Base-by-base conservation (phyloP, 1,140 invertebrate species). In the Zaprionus vittiger region DNA sequence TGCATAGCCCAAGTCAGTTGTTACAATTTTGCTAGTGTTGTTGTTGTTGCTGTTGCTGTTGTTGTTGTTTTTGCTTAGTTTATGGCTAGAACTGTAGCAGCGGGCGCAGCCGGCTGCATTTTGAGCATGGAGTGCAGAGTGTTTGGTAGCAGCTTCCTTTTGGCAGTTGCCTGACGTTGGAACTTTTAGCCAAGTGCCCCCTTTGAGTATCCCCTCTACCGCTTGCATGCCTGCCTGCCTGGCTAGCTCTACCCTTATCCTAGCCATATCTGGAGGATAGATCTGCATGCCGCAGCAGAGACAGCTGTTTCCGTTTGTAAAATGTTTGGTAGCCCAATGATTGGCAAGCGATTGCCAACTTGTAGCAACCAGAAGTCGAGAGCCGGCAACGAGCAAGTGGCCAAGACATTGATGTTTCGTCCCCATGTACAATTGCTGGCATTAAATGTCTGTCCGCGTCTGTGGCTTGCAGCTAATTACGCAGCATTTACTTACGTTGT, bases 291-390 rank as follows among this genome's bases (percentile, higher is more conserved):
- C 60, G 69, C 41, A 17, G 15, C 55, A 38, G 71, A 78, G 85
- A 90, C 85, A 90, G 85, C 85, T 90, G 85, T 90, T 90, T 90
- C 85, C 85, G 85, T 90, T 90, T 90, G 85, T 85, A 81, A 87
- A 87, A 87, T 87, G 84, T 87, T 87, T 87, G 84, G 81, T 75
- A 64, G 22, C 79, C 55, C 34, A 79, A 79, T 81, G 84, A 89
- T 84, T 87, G 84, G 84, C 84, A 87, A 89, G 74, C 83, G 84
- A 83, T 86, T 86, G 73, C 83, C 72, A 73, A 67, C 20, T 63
- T 15, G 6, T 12, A 44, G 38, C 26, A 34, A 34, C 9, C 31
- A 34, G 31, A 34, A 34, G 9, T 34, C 31, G 31, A 34, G 38
- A 41, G 4, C 5, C 38, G 38, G 38, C 38, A 14, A 41, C 12